These are phyloP conservation scores for Cardiocondyla obscurior DNA, from an alignment of 1,140 invertebrate genomes.

Conservation along the genomic window DNA sequence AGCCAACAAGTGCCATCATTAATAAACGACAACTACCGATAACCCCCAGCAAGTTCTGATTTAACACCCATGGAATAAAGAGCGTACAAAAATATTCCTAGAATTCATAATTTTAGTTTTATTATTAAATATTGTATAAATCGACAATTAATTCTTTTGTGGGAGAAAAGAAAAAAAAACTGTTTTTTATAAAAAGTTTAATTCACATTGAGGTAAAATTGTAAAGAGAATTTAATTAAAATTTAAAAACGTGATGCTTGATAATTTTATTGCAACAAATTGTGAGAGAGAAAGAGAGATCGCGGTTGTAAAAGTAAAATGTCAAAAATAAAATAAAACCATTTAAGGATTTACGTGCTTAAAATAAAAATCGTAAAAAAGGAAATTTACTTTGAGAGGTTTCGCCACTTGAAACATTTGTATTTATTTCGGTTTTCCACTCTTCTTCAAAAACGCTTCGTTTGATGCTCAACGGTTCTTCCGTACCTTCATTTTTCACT, in stretches of 20 bases:
- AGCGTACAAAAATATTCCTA: background rate
- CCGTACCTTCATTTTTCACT: slow-evolving; percentile 5
- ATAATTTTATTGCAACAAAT: background rate
- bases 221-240: background rate
- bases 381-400: background rate
- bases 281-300: too few relatives aligned
- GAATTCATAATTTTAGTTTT: background rate
- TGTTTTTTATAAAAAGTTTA: background rate
- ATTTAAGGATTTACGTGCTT: background rate
- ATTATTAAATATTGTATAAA: background rate
- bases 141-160: background rate
- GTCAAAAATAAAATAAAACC: background rate
- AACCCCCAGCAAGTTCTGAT: background rate
- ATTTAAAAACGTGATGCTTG: background rate
- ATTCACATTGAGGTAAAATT: background rate
- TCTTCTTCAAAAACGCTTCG: background rate
- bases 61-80: slow-evolving; percentile 5
- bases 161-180: background rate
- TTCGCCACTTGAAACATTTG: background rate
- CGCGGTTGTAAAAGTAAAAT: background rate
- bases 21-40: background rate
- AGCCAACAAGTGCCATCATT: slow-evolving; percentile 53
- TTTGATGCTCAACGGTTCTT: slow-evolving; percentile 3
- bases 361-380: slow-evolving; percentile 13
- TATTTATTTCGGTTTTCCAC: background rate